A percentile compares a stretch with the other conserved stretches of the same genome.
These are phyloP conservation scores for Trididemnum clinides DNA, from an alignment of 23 tunicate genomes.

Conservation along the genomic window DNA sequence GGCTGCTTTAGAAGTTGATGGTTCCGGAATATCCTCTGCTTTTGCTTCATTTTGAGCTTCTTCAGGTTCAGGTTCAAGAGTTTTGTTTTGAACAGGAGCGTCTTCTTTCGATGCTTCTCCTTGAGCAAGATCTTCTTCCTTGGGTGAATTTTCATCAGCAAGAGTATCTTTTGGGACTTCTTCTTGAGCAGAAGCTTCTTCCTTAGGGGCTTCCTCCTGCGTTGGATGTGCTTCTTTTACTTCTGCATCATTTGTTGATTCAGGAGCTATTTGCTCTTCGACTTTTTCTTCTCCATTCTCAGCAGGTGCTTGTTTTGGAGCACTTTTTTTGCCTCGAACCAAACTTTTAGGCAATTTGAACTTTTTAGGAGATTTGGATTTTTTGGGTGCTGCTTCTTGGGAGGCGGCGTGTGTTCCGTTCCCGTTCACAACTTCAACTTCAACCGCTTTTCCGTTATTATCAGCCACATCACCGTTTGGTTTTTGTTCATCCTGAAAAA, in stretches of 20 bases:
- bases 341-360: constrained; percentile 51
- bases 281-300: constrained; percentile 43
- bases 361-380: constrained; percentile 53
- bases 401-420: constrained; percentile 29
- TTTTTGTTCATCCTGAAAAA: constrained; percentile 58
- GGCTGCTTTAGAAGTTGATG: neutral
- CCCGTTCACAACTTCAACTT: constrained; percentile 38
- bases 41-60: neutral
- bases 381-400: constrained; percentile 39
- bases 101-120: neutral
- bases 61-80: neutral
- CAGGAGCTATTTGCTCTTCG: constrained; percentile 34
- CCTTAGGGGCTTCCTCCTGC: neutral
- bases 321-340: neutral
- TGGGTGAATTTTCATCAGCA: constrained; percentile 3
- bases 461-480: constrained; percentile 45
- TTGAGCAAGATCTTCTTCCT: neutral
- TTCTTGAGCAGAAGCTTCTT: neutral
- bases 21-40: constrained; percentile 8
- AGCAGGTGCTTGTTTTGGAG: constrained; percentile 1
- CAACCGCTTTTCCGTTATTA: constrained; percentile 7
- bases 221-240: neutral
- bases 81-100: too few species aligned
- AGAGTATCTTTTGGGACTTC: neutral
- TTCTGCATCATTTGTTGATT: constrained; percentile 13